Conservation (phyloP, 2,113 vertebrate genomes). For the Setophaga petechia region DNA sequence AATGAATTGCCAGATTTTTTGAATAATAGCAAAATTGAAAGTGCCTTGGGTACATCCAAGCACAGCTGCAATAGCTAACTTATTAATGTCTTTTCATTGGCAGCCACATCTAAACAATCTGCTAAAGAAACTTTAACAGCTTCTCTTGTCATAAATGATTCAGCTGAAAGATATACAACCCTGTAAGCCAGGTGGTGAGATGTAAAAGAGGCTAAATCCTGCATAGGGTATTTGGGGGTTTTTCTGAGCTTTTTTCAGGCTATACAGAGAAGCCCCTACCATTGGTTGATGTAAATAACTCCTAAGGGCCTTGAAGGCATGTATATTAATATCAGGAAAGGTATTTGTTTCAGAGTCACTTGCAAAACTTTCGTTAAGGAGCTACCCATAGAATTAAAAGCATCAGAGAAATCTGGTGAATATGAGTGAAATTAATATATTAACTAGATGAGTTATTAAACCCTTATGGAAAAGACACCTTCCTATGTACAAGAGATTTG, state of each 20-base stretch:
- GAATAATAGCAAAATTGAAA: slow-evolving; percentile 21
- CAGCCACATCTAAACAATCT: slow-evolving; percentile 48
- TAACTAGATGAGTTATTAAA: neutral
- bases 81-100: slow-evolving; percentile 52
- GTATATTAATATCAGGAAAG: neutral
- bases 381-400: neutral
- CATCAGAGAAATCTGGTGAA: neutral
- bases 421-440: neutral
- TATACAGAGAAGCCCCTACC: neutral
- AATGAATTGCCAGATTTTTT: neutral
- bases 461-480: neutral
- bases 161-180: slow-evolving; percentile 59
- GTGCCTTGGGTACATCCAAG: slow-evolving; percentile 21
- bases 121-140: slow-evolving; percentile 50
- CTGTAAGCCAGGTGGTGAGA: slow-evolving; percentile 49
- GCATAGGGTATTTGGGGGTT: accelerated
- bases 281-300: neutral
- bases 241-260: neutral
- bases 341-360: neutral
- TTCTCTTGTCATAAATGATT: slow-evolving; percentile 48
- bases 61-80: slow-evolving; percentile 41
- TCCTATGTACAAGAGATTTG: neutral
- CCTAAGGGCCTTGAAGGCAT: neutral
- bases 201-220: neutral
- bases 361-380: neutral